phyloP scores from a whole-genome alignment of 2,888 invertebrate species.

The Micoletzkya japonica region DNA sequence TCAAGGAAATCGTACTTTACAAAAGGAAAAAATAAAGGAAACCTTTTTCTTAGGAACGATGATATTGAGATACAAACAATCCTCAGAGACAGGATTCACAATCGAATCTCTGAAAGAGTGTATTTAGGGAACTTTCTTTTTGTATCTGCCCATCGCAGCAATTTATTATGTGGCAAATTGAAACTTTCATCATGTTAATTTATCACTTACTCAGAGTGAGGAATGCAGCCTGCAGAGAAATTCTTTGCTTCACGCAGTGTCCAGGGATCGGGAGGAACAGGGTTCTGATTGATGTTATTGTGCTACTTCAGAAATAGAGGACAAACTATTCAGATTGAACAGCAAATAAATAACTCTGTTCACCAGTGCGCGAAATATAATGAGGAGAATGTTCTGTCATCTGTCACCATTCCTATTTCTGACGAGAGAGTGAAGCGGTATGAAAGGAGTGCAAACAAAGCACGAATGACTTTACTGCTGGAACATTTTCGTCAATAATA shows the following conservation, averaged over 20 bases:
- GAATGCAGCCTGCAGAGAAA: conserved; percentile 43
- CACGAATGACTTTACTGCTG: too few relatives aligned
- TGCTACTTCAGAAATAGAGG: background rate
- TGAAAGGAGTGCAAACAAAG: too few relatives aligned
- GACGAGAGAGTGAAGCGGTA: too few relatives aligned
- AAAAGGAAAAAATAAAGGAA: conserved; percentile 3
- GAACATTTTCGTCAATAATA: background rate
- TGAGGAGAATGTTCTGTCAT: too few relatives aligned
- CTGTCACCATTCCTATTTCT: too few relatives aligned
- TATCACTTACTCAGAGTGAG: conserved; percentile 36
- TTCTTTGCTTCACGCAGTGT: conserved; percentile 45
- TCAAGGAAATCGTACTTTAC: too few relatives aligned
- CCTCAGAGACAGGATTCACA: conserved; percentile 37
- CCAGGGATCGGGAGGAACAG: conserved; percentile 46
- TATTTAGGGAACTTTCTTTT: too few relatives aligned
- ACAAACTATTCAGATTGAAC: background rate
- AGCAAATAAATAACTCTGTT: background rate
- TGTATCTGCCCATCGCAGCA: background rate
- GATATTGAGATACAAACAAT: conserved; percentile 56
- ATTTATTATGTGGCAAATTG: too few relatives aligned
- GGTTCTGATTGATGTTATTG: conserved; percentile 37
- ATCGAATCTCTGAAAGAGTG: background rate
- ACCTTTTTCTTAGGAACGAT: conserved; percentile 44
- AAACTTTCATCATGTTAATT: too few relatives aligned
- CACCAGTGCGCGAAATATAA: background rate